These are phyloP conservation scores for Genyomyrus donnyi DNA, from an alignment of 2,113 vertebrate species.

Conservation along the genomic window DNA sequence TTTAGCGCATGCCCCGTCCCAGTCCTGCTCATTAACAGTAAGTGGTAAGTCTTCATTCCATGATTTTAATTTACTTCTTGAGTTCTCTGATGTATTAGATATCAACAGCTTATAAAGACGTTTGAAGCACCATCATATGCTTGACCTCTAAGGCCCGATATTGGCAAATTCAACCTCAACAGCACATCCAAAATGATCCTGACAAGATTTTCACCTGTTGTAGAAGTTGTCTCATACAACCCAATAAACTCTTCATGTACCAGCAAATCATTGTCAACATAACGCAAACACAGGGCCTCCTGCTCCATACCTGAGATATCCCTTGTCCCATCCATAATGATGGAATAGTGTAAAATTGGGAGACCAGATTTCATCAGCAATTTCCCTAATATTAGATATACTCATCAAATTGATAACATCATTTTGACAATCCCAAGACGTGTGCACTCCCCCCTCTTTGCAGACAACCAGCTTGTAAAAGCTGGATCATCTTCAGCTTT, in stretches of 20 bases:
- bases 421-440: slow-evolving; percentile 9
- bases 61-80: no score
- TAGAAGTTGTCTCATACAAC: slow-evolving; percentile 12
- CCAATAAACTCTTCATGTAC: slow-evolving; percentile 21
- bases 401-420: slow-evolving; percentile 9
- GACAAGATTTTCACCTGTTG: slow-evolving; percentile 26
- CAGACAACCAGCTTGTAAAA: slow-evolving; percentile 25
- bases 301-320: slow-evolving; percentile 12
- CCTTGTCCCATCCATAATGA: slow-evolving; percentile 22
- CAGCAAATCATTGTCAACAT: slow-evolving; percentile 23
- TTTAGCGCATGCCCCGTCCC: no score
- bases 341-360: slow-evolving; percentile 14
- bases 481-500: slow-evolving; percentile 22
- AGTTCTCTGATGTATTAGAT: no score
- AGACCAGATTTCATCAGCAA: neutral
- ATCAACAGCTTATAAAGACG: neutral
- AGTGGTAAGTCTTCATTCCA: no score
- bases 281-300: slow-evolving; percentile 15
- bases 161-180: slow-evolving; percentile 19
- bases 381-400: neutral
- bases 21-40: no score
- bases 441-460: slow-evolving; percentile 17
- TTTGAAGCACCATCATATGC: slow-evolving; percentile 15
- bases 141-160: slow-evolving; percentile 17
- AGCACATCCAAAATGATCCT: slow-evolving; percentile 18